phyloP scores from a whole-genome alignment of 2,797 vertebrate genomes.

The Rhincodon typus region DNA sequence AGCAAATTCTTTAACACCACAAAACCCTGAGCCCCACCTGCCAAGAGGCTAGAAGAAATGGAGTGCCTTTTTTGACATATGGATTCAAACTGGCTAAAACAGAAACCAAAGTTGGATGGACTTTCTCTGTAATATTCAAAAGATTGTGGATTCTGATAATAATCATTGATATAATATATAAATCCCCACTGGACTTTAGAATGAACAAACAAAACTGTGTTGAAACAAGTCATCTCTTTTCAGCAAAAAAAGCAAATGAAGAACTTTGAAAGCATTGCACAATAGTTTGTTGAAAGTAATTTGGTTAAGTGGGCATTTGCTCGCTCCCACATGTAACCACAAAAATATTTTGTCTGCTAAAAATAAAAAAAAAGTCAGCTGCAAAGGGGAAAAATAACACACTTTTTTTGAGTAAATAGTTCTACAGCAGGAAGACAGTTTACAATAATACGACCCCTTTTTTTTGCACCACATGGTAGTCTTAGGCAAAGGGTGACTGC shows the following conservation, averaged over 20 bases:
- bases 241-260: slow-evolving; percentile 23
- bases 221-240: too few species aligned
- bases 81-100: not conserved
- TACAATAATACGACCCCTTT: not conserved
- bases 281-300: not conserved
- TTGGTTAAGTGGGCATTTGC: not conserved
- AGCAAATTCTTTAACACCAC: slow-evolving; percentile 4
- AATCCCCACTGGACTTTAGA: not conserved
- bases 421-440: not conserved
- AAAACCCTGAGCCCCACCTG: too few species aligned
- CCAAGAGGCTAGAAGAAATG: not conserved
- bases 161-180: too few species aligned
- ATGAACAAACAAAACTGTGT: not conserved
- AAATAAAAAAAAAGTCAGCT: not conserved
- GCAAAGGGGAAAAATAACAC: not conserved
- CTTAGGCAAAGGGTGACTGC: not conserved
- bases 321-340: not conserved
- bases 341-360: not conserved
- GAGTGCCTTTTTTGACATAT: not conserved
- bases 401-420: not conserved
- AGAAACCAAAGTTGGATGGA: not conserved
- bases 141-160: not conserved
- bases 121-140: not conserved
- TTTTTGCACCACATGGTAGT: not conserved
- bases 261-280: not conserved